phyloP scores from a whole-genome alignment of 2,888 invertebrate species.

The Ectobius pallidus region DNA sequence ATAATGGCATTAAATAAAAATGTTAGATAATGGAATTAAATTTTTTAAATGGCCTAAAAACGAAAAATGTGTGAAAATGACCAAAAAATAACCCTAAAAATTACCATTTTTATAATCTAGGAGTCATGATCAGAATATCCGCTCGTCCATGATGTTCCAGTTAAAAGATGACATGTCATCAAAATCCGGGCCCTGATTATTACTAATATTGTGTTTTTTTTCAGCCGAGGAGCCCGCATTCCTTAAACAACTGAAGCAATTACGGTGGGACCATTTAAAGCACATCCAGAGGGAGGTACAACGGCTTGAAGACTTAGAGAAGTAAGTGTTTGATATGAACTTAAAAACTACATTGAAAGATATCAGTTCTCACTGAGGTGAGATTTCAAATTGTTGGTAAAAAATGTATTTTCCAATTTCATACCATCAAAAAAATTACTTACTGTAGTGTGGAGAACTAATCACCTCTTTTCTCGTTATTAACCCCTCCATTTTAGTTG shows the following conservation, averaged over 20 bases:
- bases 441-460: too few species aligned
- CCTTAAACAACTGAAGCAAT: conserved; percentile 55
- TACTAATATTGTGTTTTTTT: background rate
- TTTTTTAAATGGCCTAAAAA: too few species aligned
- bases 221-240: conserved; percentile 50
- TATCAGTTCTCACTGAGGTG: background rate
- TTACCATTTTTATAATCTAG: too few species aligned
- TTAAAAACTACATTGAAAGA: background rate
- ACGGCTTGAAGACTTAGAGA: conserved; percentile 55
- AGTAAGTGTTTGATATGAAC: conserved; percentile 33
- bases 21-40: background rate
- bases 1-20: background rate
- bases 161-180: background rate
- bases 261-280: conserved; percentile 57
- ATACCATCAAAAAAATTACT: background rate
- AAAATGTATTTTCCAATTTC: background rate
- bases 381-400: background rate
- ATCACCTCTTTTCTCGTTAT: too few species aligned
- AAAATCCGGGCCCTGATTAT: too few species aligned
- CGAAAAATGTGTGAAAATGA: background rate
- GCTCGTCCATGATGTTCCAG: too few species aligned
- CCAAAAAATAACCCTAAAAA: too few species aligned
- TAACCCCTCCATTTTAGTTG: too few species aligned
- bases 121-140: too few species aligned
- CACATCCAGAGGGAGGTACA: conserved; percentile 57